phyloP scores from a whole-genome alignment of 2,113 vertebrate genomes.

The Cyrtonyx montezumae region DNA sequence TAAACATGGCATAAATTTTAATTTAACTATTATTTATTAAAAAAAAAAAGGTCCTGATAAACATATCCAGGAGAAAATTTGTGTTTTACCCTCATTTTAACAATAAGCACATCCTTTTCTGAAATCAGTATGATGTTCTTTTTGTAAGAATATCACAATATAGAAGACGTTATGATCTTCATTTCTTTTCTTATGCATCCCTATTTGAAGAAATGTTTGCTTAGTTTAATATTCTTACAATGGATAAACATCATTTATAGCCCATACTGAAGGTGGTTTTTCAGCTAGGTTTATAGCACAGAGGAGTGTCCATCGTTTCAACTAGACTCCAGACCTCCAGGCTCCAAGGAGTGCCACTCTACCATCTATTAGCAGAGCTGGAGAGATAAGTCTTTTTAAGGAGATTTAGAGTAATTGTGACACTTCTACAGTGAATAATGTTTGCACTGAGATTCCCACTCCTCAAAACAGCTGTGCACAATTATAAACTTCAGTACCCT shows the following conservation, averaged over 20 bases:
- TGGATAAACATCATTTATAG: not conserved
- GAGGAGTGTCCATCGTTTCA: not conserved
- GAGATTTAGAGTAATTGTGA: fast-evolving
- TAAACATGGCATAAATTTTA: not conserved
- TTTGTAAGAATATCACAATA: not conserved
- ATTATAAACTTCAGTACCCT: not conserved
- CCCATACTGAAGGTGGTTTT: not conserved
- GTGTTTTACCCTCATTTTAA: not conserved
- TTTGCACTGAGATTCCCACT: not conserved
- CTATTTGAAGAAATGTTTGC: not conserved
- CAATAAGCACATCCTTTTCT: not conserved
- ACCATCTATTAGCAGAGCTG: not conserved
- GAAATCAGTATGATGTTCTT: not conserved
- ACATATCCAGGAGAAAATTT: not conserved
- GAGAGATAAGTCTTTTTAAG: not conserved
- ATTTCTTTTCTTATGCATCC: not conserved
- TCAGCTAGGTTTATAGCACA: not conserved
- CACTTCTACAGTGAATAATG: not conserved
- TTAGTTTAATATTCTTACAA: not conserved
- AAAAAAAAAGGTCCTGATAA: not conserved
- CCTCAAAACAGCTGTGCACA: fast-evolving
- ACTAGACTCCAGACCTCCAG: not conserved
- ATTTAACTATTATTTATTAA: not conserved
- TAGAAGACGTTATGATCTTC: not conserved
- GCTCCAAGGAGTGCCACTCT: not conserved